Base-by-base conservation (phyloP, 2,113 vertebrate species). In the Cebidichthys violaceus region DNA sequence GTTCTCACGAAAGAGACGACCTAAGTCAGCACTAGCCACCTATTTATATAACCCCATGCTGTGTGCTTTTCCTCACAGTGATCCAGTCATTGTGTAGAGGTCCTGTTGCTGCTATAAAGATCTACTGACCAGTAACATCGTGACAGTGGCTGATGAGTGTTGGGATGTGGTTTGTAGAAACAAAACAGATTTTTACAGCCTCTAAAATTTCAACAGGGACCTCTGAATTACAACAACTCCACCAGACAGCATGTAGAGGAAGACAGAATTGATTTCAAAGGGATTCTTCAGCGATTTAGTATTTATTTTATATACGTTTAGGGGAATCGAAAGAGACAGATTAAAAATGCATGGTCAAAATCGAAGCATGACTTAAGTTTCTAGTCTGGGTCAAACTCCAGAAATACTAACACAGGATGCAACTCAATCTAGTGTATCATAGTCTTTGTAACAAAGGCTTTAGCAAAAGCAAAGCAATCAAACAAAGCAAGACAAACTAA, bases 61-160 rank as follows among this genome's bases (percentile, higher is more conserved):
- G 65, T 74, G 20, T 61, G 54, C 39, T 45, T 80, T 77, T 76
- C 20, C 20, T 73, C 6, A 9, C 24, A 33, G 39, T n/a, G 59
- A 76, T 67, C 37, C 24, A 11, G 24, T 27, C 22, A 39, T 64
- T 17, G 1, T 24, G 6, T 4, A 29, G 41, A 50, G 18, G 11
- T 68, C 54, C 62, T 60, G 27, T 0, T 68, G 50, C 18, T 66
- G 8, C 24, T 79, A 13, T 64, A 27, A 76, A 79, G 41, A 62
- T 52, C 13, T 33, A 10, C 45, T 35, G 24, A 62, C 31, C 35
- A 31, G 43, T 14, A 27, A 47, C 47, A 24, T 43, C 0, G 3
- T 83, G 29, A 45, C n/a, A 27, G 2, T 24, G 11, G 31, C 39
- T 71, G 33, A 50, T 47, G 22, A 64, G 24, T n/a, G 18, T 33